These are phyloP conservation scores for Chionodraco myersi DNA, from an alignment of 2,113 vertebrate species.

Conservation along the genomic window DNA sequence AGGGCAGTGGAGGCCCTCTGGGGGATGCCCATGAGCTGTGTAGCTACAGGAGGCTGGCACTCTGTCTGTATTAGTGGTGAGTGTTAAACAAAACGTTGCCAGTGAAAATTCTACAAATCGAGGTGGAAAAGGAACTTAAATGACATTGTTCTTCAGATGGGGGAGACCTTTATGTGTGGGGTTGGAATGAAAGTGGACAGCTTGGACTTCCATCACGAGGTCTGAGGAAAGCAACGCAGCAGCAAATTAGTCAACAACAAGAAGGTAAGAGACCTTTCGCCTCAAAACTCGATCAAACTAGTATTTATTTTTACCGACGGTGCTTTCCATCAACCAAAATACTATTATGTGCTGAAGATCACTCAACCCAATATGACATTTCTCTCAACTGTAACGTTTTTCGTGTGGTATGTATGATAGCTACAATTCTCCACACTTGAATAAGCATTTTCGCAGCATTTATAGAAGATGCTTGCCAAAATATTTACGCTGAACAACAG, in stretches of 20 bases:
- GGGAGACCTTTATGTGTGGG: slow-evolving; percentile 94
- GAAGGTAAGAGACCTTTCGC: slow-evolving; percentile 43
- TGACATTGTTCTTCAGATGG: slow-evolving; percentile 76
- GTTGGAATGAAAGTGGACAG: slow-evolving; percentile 97
- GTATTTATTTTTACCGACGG: background rate
- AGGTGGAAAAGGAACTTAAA: background rate
- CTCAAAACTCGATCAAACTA: background rate
- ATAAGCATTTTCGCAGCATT: background rate
- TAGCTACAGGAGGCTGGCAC: slow-evolving; percentile 94
- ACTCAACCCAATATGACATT: background rate
- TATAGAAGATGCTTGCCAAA: background rate
- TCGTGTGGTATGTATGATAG: background rate
- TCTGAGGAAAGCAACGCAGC: slow-evolving; percentile 57
- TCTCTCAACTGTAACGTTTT: background rate
- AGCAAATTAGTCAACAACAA: slow-evolving; percentile 27
- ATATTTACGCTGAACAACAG: background rate
- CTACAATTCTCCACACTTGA: background rate
- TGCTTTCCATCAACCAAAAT: background rate
- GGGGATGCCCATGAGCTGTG: slow-evolving; percentile 84
- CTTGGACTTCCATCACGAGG: slow-evolving; percentile 88
- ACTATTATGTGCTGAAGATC: background rate
- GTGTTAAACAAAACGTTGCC: slow-evolving; percentile 14
- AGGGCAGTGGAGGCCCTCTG: slow-evolving; percentile 88
- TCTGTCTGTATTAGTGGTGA: slow-evolving; percentile 89
- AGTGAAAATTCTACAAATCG: background rate